Evolutionary conservation across 2,113 vertebrate genomes (phyloP).

Genomic region (Octodon degus): DNA sequence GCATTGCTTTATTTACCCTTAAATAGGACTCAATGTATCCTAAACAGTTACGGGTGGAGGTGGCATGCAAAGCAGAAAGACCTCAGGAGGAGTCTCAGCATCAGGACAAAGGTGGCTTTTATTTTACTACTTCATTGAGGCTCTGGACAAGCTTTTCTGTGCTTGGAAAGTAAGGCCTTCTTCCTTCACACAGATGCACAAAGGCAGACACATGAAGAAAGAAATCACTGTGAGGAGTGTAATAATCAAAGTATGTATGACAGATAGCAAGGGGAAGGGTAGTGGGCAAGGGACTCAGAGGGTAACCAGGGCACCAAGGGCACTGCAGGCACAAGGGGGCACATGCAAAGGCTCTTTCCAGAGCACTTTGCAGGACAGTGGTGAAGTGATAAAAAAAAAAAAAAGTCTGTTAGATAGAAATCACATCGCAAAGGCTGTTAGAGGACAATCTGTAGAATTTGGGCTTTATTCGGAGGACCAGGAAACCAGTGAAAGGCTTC

Average conservation of each 20-base stretch:
- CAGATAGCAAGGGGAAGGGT: not conserved
- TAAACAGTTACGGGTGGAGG: not conserved
- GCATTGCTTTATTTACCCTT: not conserved
- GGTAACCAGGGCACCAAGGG: not conserved
- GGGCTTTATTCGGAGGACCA: slow-evolving; percentile 4
- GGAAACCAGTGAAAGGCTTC: not conserved
- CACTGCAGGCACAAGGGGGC: not conserved
- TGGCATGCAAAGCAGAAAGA: not conserved
- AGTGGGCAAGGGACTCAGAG: not conserved
- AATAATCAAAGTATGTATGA: not conserved
- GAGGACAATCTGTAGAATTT: not conserved
- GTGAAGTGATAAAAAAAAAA: not conserved
- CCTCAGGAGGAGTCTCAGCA: not conserved
- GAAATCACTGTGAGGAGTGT: not conserved
- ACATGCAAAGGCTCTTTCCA: not conserved
- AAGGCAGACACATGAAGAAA: not conserved
- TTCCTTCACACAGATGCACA: not conserved
- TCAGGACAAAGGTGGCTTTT: not conserved
- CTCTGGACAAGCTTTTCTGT: not conserved
- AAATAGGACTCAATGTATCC: not conserved
- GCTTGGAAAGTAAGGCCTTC: not conserved
- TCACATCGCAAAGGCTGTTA: not conserved
- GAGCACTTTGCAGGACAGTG: not conserved
- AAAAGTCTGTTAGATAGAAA: not conserved
- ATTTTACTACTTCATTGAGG: not conserved